Evolutionary conservation across 2,888 invertebrate species (phyloP).

Genomic region (Cataglyphis albicans): DNA sequence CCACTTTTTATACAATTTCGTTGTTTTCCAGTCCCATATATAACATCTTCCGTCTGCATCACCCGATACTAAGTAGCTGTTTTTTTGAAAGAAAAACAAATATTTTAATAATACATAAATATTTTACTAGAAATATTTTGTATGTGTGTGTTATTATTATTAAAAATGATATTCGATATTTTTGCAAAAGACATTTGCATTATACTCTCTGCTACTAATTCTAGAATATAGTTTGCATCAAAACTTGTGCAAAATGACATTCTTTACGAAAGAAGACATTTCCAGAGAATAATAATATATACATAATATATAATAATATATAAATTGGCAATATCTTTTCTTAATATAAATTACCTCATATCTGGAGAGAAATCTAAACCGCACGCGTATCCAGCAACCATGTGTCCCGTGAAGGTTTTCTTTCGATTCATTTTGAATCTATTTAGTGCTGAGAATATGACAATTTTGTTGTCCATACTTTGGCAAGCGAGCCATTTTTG

Average conservation of each 20-base stretch:
- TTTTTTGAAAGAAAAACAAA: background rate
- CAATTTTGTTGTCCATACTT: constrained; percentile 99
- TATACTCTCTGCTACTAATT: too few species aligned
- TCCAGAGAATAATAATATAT: too few species aligned
- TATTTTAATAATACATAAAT: background rate
- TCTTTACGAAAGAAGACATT: too few species aligned
- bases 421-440: constrained; percentile 99
- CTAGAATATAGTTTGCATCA: too few species aligned
- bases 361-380: constrained; percentile 98
- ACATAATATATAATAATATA: too few species aligned
- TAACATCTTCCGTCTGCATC: constrained; percentile 99
- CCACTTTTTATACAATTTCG: constrained; percentile 99
- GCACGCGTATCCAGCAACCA: constrained; percentile 99
- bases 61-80: constrained; percentile 97
- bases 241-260: too few species aligned
- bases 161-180: too few species aligned
- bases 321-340: background rate
- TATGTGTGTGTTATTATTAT: too few species aligned
- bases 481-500: constrained; percentile 99
- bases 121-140: background rate
- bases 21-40: constrained; percentile 99
- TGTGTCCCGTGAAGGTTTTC: constrained; percentile 99
- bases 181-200: too few species aligned
- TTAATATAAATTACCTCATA: constrained; percentile 91
- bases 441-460: constrained; percentile 98